These are phyloP conservation scores for Cetonia aurata DNA, from an alignment of 2,888 invertebrate species.

Conservation along the genomic window DNA sequence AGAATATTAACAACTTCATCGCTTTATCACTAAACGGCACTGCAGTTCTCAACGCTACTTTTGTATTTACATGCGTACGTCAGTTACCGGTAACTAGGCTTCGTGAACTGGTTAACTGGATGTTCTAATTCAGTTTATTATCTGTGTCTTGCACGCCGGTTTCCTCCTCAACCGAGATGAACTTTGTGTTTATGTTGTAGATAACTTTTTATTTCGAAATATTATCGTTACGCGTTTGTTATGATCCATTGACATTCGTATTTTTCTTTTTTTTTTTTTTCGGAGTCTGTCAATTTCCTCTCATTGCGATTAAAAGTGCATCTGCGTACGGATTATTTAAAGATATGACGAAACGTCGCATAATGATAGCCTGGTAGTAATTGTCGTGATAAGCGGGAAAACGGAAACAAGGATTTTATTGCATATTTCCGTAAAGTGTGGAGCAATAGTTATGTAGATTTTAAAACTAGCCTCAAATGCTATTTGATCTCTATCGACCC, in stretches of 20 bases:
- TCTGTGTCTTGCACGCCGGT: slow-evolving; percentile 12
- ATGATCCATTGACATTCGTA: slow-evolving; percentile 34
- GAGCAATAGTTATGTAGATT: too few species aligned
- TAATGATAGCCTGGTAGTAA: too few species aligned
- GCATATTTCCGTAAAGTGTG: too few species aligned
- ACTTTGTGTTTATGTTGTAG: slow-evolving; percentile 26
- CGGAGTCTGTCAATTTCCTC: slow-evolving; percentile 12
- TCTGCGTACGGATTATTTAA: slow-evolving; percentile 10
- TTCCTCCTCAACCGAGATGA: slow-evolving; percentile 31
- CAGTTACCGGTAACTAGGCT: slow-evolving; percentile 9
- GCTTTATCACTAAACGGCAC: not conserved
- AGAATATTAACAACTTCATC: slow-evolving; percentile 16
- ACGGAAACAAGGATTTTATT: too few species aligned
- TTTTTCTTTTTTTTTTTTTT: slow-evolving; percentile 18
- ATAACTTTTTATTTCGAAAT: slow-evolving; percentile 25
- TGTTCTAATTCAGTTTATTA: slow-evolving; percentile 20
- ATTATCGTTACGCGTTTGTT: slow-evolving; percentile 21
- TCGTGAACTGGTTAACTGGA: slow-evolving; percentile 2
- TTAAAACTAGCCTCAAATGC: too few species aligned
- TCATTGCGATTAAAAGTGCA: slow-evolving; percentile 30
- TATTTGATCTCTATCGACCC: too few species aligned
- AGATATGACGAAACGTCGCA: slow-evolving; percentile 13
- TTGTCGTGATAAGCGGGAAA: too few species aligned
- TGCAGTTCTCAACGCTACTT: not conserved
- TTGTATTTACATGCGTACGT: not conserved